Evolutionary conservation across 2,888 invertebrate genomes (phyloP).

Genomic region (Patella pellucida): DNA sequence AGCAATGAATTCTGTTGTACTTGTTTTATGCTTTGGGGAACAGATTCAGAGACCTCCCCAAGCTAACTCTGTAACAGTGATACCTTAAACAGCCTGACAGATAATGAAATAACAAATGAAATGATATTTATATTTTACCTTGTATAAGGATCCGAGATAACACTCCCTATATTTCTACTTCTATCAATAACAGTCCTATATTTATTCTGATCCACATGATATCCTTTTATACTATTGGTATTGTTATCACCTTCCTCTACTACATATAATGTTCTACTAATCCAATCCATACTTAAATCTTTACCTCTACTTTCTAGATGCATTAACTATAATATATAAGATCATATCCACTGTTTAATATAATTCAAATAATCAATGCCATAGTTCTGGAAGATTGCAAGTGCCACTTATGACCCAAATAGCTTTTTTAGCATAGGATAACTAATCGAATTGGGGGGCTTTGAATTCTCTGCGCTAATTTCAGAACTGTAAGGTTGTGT

Average conservation of each 20-base stretch:
- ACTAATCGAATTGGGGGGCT: too few relatives aligned
- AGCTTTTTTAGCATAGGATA: too few relatives aligned
- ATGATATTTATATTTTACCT: constrained; percentile 72
- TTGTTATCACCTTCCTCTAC: constrained; percentile 75
- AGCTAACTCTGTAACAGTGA: not conserved
- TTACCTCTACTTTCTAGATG: constrained; percentile 72
- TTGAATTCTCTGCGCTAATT: too few relatives aligned
- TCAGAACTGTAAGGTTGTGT: too few relatives aligned
- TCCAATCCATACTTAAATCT: constrained; percentile 88
- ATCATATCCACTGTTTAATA: too few relatives aligned
- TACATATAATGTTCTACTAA: constrained; percentile 87
- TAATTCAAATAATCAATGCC: too few relatives aligned
- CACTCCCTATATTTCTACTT: constrained; percentile 75
- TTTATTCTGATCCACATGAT: constrained; percentile 57
- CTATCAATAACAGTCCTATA: constrained; percentile 50
- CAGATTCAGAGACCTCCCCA: not conserved
- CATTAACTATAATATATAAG: constrained; percentile 43
- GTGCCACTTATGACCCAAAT: too few relatives aligned
- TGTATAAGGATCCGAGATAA: constrained; percentile 83
- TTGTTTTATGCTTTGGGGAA: too few relatives aligned
- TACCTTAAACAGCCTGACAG: not conserved
- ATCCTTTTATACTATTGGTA: constrained; percentile 70
- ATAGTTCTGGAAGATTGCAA: too few relatives aligned
- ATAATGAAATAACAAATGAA: not conserved
- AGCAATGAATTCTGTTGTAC: not conserved